A percentile compares a stretch with the other conserved stretches of the same genome.
Conservation (phyloP, 2,888 invertebrate species). For the Tanypteryx hageni region DNA sequence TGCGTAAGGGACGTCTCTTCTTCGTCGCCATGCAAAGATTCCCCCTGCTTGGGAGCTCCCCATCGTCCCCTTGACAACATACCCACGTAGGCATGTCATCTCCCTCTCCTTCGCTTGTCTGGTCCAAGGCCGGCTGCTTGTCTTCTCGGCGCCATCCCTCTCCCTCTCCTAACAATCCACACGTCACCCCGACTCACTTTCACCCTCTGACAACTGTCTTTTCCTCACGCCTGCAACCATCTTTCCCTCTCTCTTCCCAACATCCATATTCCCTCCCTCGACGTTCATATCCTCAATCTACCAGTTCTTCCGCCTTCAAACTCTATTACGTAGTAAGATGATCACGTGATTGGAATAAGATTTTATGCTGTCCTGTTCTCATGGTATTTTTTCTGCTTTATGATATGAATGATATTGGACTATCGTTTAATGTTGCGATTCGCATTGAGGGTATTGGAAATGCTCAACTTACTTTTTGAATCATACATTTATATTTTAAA, state of each 20-base stretch:
- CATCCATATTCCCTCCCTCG: no score
- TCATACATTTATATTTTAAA: no score
- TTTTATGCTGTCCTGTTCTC: no score
- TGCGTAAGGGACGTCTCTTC: not conserved
- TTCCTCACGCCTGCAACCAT: not conserved
- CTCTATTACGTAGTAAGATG: no score
- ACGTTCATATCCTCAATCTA: no score
- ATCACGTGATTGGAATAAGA: no score
- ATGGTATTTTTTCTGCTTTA: no score
- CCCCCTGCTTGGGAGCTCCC: not conserved
- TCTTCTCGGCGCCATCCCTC: not conserved
- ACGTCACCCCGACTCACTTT: not conserved
- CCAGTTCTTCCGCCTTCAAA: no score
- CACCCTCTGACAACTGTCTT: not conserved
- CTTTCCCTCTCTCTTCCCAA: not conserved
- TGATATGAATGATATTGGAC: no score
- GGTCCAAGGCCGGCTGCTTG: not conserved
- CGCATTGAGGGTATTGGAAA: no score
- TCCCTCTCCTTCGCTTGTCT: not conserved
- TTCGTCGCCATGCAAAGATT: conserved; percentile 8
- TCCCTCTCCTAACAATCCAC: not conserved
- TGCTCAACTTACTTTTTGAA: no score
- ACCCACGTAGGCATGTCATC: not conserved
- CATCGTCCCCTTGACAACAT: not conserved
- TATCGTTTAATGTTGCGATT: no score